A percentile compares a stretch with the other conserved stretches of the same genome.
Evolutionary conservation across 1,140 invertebrate genomes (phyloP).

Genomic region (Dendroctonus valens): DNA sequence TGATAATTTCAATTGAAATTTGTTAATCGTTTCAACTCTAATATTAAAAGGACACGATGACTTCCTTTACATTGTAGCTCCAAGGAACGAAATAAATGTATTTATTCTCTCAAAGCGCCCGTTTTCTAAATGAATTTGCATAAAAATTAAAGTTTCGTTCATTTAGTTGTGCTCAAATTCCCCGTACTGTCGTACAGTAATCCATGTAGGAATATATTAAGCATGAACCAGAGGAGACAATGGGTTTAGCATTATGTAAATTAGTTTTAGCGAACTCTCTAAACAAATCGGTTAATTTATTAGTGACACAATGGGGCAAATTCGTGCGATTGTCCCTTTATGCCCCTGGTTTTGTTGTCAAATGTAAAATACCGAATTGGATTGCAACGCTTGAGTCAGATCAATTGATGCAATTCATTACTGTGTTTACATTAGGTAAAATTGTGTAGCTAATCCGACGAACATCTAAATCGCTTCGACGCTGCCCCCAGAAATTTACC

Average conservation of each 20-base stretch:
- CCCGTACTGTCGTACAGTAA: conserved; percentile 2
- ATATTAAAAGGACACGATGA: no score
- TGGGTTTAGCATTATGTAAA: conserved; percentile 17
- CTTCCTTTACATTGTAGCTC: no score
- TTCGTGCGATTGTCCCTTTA: conserved; percentile 14
- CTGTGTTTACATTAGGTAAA: no score
- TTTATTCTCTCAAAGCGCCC: no score
- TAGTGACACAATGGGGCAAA: conserved; percentile 14
- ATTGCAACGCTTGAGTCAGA: no score
- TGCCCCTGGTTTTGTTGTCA: conserved; percentile 1
- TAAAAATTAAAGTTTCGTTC: neutral
- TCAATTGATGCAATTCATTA: no score
- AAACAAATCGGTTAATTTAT: conserved; percentile 20
- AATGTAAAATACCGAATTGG: conserved; percentile 1
- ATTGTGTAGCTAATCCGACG: no score
- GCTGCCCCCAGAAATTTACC: no score
- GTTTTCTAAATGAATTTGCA: conserved; percentile 5
- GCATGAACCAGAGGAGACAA: conserved; percentile 9
- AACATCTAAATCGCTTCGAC: no score
- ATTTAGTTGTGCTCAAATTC: neutral
- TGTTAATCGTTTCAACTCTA: no score
- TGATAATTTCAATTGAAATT: no score
- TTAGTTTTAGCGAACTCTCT: conserved; percentile 15
- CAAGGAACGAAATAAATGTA: no score
- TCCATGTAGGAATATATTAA: conserved; percentile 12